Percentiles rank a stretch among this genome's conserved stretches.
Evolutionary conservation across 2,113 vertebrate genomes (phyloP).

Genomic region (Clarias gariepinus): DNA sequence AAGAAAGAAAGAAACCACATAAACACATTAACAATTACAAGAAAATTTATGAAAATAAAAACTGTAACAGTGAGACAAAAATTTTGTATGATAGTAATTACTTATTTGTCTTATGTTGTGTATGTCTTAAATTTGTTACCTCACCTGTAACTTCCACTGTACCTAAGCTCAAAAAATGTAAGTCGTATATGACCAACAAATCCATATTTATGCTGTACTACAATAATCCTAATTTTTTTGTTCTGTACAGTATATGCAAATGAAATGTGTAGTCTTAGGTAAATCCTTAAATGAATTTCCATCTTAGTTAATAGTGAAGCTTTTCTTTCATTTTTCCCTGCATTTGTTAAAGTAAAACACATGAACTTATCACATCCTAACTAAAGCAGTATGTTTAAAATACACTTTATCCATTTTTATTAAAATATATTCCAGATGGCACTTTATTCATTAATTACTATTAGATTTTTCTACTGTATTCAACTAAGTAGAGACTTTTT

Average conservation of each 20-base stretch:
- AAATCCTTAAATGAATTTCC: not conserved
- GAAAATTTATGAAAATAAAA: too few species aligned
- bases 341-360: not conserved
- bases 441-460: slow-evolving; percentile 62
- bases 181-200: not conserved
- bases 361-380: not conserved
- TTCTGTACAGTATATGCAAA: not conserved
- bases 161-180: not conserved
- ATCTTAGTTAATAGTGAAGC: not conserved
- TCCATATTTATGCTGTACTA: not conserved
- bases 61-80: too few species aligned
- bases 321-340: not conserved
- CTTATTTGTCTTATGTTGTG: not conserved
- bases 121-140: not conserved
- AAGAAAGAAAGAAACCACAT: too few species aligned
- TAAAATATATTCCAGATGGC: slow-evolving; percentile 55
- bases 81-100: too few species aligned
- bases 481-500: slow-evolving; percentile 34
- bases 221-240: not conserved
- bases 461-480: slow-evolving; percentile 60
- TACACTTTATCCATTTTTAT: not conserved
- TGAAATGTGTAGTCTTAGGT: not conserved
- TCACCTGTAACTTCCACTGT: not conserved
- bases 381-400: not conserved
- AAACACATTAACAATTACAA: too few species aligned